A percentile compares a stretch with the other conserved stretches of the same genome.
Evolutionary conservation across 2,888 invertebrate genomes (phyloP).

Genomic region (Drosophila mettleri): DNA sequence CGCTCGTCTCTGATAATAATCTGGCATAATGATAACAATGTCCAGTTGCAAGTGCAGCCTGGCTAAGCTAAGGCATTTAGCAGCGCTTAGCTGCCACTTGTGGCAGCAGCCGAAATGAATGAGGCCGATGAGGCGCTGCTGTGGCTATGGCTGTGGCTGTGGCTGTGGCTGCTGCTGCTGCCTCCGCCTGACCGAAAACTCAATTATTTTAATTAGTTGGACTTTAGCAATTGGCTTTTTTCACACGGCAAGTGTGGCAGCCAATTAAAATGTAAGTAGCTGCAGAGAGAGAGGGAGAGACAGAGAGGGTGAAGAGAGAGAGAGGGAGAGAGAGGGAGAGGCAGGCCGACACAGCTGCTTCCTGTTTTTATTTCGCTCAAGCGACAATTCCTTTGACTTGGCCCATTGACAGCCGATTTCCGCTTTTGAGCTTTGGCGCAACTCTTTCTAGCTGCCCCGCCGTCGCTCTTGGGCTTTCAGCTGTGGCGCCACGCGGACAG

Average conservation of each 20-base stretch:
- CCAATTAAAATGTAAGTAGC: slow-evolving; percentile 57
- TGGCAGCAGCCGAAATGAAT: slow-evolving; percentile 24
- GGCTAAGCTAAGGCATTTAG: slow-evolving; percentile 51
- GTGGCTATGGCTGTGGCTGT: neutral
- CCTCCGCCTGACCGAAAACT: slow-evolving; percentile 34
- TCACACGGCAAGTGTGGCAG: slow-evolving; percentile 45
- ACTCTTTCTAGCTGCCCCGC: neutral
- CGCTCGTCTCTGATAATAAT: slow-evolving; percentile 67
- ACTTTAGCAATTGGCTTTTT: slow-evolving; percentile 52
- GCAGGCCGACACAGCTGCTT: slow-evolving; percentile 30
- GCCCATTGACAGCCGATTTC: slow-evolving; percentile 75
- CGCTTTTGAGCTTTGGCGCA: slow-evolving; percentile 29
- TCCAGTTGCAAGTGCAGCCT: slow-evolving; percentile 22
- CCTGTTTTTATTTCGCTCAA: slow-evolving; percentile 33
- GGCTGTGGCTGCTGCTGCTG: neutral
- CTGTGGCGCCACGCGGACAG: slow-evolving; percentile 61
- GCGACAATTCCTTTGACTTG: slow-evolving; percentile 58
- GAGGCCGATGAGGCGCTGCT: too few species aligned
- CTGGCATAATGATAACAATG: slow-evolving; percentile 75
- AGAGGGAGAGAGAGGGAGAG: neutral
- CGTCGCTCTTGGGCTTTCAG: neutral
- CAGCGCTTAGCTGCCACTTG: slow-evolving; percentile 49
- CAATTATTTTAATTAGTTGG: slow-evolving; percentile 74
- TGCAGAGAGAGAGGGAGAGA: slow-evolving; percentile 9
- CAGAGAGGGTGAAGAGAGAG: neutral